These are phyloP conservation scores for Chrysolina haemoptera DNA, from an alignment of 2,888 invertebrate species.

Conservation along the genomic window DNA sequence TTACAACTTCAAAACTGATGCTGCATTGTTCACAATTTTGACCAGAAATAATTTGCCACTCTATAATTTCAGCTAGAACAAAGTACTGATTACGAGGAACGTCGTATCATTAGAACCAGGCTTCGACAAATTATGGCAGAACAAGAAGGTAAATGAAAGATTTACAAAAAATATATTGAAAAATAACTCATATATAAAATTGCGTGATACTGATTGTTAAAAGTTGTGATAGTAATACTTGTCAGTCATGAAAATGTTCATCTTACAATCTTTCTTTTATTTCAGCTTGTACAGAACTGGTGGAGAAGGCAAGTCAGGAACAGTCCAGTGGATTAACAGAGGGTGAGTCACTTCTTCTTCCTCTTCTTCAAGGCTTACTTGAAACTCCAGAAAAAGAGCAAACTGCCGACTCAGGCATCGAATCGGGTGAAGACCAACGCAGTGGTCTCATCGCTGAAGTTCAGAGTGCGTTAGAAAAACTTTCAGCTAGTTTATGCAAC, in stretches of 20 bases:
- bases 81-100: conserved; percentile 89
- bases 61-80: conserved; percentile 79
- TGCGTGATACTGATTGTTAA: background rate
- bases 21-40: conserved; percentile 54
- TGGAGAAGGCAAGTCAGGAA: conserved; percentile 69
- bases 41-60: background rate
- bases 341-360: conserved; percentile 84
- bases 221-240: background rate
- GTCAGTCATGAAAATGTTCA: background rate
- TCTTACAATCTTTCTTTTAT: conserved; percentile 40
- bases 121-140: conserved; percentile 89
- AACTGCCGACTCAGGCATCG: conserved; percentile 77
- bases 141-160: conserved; percentile 80
- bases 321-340: conserved; percentile 68
- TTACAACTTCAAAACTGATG: background rate
- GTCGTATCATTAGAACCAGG: conserved; percentile 85
- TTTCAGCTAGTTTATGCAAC: conserved; percentile 67
- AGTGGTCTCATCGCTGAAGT: conserved; percentile 73
- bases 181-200: background rate
- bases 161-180: background rate
- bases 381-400: conserved; percentile 69
- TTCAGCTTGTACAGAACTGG: conserved; percentile 72
- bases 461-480: conserved; percentile 67
- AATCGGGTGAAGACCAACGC: conserved; percentile 80
- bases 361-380: conserved; percentile 79